These are phyloP conservation scores for Acanthaster planci DNA, from an alignment of 35 echinoderm and acorn worm species.

Conservation along the genomic window DNA sequence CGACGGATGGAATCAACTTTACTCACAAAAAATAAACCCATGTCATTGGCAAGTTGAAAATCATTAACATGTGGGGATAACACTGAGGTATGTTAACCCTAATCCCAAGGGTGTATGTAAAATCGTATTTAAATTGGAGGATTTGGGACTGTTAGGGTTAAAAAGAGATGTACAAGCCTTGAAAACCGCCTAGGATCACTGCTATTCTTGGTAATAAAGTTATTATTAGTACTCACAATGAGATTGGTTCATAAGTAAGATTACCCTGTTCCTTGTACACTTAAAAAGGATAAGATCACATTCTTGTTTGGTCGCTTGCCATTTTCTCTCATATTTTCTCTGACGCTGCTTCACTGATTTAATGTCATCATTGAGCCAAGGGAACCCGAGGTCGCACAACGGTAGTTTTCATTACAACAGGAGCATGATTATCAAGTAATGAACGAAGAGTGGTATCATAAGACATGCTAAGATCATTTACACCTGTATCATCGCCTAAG, in stretches of 20 bases:
- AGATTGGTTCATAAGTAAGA: conserved; percentile 15
- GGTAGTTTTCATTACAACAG: not conserved
- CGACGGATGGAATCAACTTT: not conserved
- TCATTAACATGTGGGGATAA: not conserved
- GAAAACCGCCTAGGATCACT: not conserved
- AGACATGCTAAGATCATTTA: not conserved
- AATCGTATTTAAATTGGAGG: too few species aligned
- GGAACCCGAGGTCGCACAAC: not conserved
- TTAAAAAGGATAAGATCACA: conserved; percentile 1
- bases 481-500: too few species aligned
- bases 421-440: not conserved
- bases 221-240: not conserved
- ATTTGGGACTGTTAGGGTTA: too few species aligned
- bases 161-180: not conserved
- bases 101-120: too few species aligned
- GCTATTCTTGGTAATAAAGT: not conserved
- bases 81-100: too few species aligned
- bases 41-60: not conserved
- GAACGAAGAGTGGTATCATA: not conserved
- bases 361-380: conserved; percentile 12
- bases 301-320: not conserved
- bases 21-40: conserved; percentile 2
- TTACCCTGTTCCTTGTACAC: not conserved
- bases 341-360: not conserved
- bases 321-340: conserved; percentile 10